Conservation (phyloP, 2,113 vertebrate species). For the Corydoras sp. region DNA sequence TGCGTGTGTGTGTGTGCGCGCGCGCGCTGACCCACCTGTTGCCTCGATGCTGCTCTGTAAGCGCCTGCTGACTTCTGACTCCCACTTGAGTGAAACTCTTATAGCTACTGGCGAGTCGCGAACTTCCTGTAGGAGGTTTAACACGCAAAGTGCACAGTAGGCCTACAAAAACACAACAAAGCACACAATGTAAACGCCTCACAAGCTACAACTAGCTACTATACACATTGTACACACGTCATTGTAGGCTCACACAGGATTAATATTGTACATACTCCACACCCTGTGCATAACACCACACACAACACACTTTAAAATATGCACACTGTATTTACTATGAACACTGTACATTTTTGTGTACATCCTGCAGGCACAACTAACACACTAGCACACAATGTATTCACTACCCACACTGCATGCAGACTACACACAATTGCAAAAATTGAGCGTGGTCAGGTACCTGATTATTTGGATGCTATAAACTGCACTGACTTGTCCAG, state of each 20-base stretch:
- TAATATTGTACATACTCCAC: no score
- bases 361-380: neutral
- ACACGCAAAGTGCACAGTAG: slow-evolving; percentile 3
- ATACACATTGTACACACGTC: no score
- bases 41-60: neutral
- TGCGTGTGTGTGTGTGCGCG: neutral
- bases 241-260: no score
- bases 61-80: slow-evolving; percentile 5
- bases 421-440: no score
- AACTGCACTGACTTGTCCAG: slow-evolving; percentile 17
- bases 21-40: neutral
- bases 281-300: no score
- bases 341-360: no score
- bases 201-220: no score
- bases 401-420: no score
- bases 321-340: no score
- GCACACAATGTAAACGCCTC: neutral
- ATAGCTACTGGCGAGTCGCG: neutral
- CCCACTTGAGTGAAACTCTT: neutral
- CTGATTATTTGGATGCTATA: slow-evolving; percentile 6
- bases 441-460: neutral
- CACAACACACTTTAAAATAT: no score
- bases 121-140: neutral
- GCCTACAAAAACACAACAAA: neutral
- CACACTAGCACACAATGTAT: neutral